Evolutionary conservation across 2,888 invertebrate genomes (phyloP).

Genomic region (Physocephala rufipes): DNA sequence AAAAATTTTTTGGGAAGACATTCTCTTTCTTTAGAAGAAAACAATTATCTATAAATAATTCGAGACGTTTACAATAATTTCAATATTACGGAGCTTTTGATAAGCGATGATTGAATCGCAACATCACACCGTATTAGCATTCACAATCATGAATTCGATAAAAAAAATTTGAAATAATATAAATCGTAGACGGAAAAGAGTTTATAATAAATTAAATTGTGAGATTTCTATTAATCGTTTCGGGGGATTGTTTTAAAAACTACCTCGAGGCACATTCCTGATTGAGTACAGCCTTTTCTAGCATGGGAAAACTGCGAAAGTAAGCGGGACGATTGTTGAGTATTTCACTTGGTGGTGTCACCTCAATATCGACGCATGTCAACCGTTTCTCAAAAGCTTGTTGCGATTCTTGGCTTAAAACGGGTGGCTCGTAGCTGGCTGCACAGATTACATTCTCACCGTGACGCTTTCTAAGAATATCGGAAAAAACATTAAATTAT

Average conservation of each 20-base stretch:
- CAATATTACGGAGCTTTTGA: slow-evolving; percentile 4
- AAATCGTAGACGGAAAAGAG: not conserved
- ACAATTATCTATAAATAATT: slow-evolving; percentile 34
- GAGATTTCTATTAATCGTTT: slow-evolving; percentile 23
- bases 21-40: slow-evolving; percentile 15
- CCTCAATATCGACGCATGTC: slow-evolving; percentile 81
- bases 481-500: too few relatives aligned
- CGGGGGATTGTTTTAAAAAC: slow-evolving; percentile 48
- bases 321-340: slow-evolving; percentile 78
- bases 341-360: slow-evolving; percentile 82
- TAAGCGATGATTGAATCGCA: not conserved
- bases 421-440: slow-evolving; percentile 78
- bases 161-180: not conserved
- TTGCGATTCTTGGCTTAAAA: slow-evolving; percentile 74
- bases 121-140: too few relatives aligned
- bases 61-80: slow-evolving; percentile 29
- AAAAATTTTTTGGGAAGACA: slow-evolving; percentile 40
- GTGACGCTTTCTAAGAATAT: slow-evolving; percentile 69
- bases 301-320: slow-evolving; percentile 84
- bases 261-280: slow-evolving; percentile 78
- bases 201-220: slow-evolving; percentile 23
- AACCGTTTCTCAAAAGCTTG: slow-evolving; percentile 72
- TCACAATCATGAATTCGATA: not conserved
- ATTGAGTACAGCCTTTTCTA: slow-evolving; percentile 80
- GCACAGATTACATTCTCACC: slow-evolving; percentile 79